Evolutionary conservation across 2,113 vertebrate genomes (phyloP).

Genomic region (Brachyistius frenatus): DNA sequence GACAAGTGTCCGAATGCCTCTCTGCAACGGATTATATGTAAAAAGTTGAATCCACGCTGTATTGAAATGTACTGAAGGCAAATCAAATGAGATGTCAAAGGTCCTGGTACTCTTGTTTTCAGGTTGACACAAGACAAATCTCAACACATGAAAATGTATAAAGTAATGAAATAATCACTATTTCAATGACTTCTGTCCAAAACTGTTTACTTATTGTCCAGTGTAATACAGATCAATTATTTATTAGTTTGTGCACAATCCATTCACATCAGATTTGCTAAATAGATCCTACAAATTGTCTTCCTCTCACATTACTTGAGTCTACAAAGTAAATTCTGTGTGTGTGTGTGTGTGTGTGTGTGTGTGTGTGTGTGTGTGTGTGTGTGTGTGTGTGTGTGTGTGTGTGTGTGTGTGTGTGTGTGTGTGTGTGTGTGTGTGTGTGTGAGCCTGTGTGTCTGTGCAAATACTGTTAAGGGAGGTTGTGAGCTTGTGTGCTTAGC

Average conservation of each 20-base stretch:
- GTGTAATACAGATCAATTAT: background rate
- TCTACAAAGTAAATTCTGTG: background rate
- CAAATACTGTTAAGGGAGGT: slow-evolving; percentile 60
- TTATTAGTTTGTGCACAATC: background rate
- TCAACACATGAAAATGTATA: background rate
- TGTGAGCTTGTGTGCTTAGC: slow-evolving; percentile 71
- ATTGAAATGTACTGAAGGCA: background rate
- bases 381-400: slow-evolving; percentile 45
- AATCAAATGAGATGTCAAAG: background rate
- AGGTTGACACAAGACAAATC: background rate
- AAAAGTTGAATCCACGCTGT: background rate
- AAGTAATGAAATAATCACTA: no score
- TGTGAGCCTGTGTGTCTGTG: slow-evolving; percentile 53
- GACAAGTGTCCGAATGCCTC: slow-evolving; percentile 8
- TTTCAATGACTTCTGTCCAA: background rate
- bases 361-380: slow-evolving; percentile 50
- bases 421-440: slow-evolving; percentile 46
- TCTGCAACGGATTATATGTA: background rate
- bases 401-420: slow-evolving; percentile 23
- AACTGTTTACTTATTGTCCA: background rate
- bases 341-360: slow-evolving; percentile 37
- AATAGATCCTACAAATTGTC: slow-evolving; percentile 6
- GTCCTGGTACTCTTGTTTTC: no score
- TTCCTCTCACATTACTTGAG: background rate
- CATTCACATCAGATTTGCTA: background rate